Percentiles rank a stretch among this genome's conserved stretches.
Conservation (phyloP, 2,888 invertebrate genomes). For the Epiblema foenella region DNA sequence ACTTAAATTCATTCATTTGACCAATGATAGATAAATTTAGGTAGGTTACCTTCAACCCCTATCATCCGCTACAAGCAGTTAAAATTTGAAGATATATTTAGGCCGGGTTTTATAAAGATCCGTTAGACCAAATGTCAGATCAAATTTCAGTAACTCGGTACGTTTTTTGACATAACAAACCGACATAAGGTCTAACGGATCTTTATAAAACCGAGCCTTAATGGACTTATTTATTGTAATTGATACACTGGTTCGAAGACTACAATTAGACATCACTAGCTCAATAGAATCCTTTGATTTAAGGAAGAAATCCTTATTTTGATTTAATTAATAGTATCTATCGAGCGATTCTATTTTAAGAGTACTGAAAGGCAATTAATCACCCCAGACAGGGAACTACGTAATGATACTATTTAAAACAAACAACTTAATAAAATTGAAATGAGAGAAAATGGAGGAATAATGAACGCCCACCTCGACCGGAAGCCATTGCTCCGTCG, state of each 20-base stretch:
- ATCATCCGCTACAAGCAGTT: neutral
- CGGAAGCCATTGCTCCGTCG: conserved; percentile 78
- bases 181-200: too few species aligned
- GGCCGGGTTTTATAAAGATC: too few species aligned
- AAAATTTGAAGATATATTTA: neutral
- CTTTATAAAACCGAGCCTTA: too few species aligned
- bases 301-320: neutral
- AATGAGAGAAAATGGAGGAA: conserved; percentile 64
- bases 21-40: too few species aligned
- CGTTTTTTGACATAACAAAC: too few species aligned
- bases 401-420: conserved; percentile 24
- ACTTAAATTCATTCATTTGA: too few species aligned
- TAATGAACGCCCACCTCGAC: conserved; percentile 75
- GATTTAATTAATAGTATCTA: neutral
- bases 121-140: too few species aligned
- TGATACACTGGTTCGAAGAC: too few species aligned
- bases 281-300: neutral
- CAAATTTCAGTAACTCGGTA: too few species aligned
- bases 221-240: neutral
- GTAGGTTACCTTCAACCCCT: too few species aligned
- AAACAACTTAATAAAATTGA: conserved; percentile 55
- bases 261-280: too few species aligned
- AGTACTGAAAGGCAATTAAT: conserved; percentile 1
- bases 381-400: neutral
- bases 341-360: neutral